Base-by-base conservation (phyloP, 2,113 vertebrate genomes). In the Hydrolagus affinis region DNA sequence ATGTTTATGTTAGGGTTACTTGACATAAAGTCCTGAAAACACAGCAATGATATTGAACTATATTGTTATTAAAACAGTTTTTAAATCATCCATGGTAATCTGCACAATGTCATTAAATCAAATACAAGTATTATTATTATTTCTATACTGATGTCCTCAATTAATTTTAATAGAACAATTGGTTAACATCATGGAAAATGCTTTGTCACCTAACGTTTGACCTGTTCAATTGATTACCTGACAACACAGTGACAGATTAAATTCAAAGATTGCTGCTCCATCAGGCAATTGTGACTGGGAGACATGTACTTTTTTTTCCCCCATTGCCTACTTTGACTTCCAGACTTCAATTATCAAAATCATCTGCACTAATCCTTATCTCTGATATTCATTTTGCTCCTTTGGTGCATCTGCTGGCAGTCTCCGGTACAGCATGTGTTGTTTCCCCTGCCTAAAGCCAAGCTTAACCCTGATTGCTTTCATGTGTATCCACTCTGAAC, bases 381-480 rank as follows among this genome's bases (percentile, higher is more conserved):
- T 66, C 12, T 11, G 25, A 15, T 15, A 6, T 73, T 25, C 28
- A 32, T 28, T 68, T 32, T 19, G 12, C n/a, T 11, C 62, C 8
- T 30, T 64, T 32, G 78, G 14, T 32, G 8, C 14, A 4, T 32
- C 25, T 28, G 15, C 11, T 17, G 62, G 15, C 21, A 32, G 15
- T 62, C 25, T 32, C 32, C 32, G 19, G 60, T 83, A 8, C 12
- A 30, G 14, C n/a, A 62, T 62, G 23, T 68, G 17, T 66, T 25
- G 23, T 91, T 90, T 87, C 72, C 87, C 88, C 91, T 88, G 86
- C 85, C 86, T 86, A 87, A 91, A 87, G 9, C 64, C 12, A 86
- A 85, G 72, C 72, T 85, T 89, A 88, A 86, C n/a, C 62, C 85
- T 86, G 78, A 86, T 87, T 88, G 68, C 87, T 88, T 44, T 86